Conservation (phyloP, 2,888 invertebrate genomes). For the Dryobotodes eremita region DNA sequence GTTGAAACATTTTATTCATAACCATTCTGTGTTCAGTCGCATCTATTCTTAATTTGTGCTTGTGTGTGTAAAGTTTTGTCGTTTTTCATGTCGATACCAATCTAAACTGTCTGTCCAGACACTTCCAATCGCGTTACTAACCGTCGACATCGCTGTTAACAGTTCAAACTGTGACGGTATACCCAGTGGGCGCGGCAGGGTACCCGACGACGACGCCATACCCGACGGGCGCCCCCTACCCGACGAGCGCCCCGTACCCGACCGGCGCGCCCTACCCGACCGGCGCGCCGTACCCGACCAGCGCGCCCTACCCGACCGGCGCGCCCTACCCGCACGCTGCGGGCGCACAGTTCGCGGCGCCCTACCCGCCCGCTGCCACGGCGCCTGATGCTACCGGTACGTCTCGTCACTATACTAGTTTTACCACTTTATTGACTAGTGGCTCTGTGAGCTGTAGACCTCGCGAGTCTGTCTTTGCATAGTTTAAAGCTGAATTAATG, state of each 20-base stretch:
- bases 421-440: background rate
- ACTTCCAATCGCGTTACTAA: background rate
- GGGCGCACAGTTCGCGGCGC: constrained; percentile 22
- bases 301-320: constrained; percentile 46
- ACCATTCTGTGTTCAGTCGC: background rate
- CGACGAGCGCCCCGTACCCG: background rate
- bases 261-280: constrained; percentile 51
- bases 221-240: constrained; percentile 38
- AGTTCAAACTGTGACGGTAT: constrained; percentile 63
- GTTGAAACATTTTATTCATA: background rate
- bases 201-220: constrained; percentile 62
- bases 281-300: constrained; percentile 52
- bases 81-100: background rate
- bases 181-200: constrained; percentile 52
- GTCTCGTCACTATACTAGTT: constrained; percentile 51
- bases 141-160: background rate
- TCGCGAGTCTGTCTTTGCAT: no score
- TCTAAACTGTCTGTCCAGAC: background rate
- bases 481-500: no score
- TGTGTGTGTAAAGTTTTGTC: background rate
- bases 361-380: constrained; percentile 70
- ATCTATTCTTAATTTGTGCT: background rate
- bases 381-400: constrained; percentile 80
- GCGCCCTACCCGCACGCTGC: constrained; percentile 51
- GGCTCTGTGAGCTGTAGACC: no score